Evolutionary conservation across 2,113 vertebrate species (phyloP).

Genomic region (Thymallus thymallus): DNA sequence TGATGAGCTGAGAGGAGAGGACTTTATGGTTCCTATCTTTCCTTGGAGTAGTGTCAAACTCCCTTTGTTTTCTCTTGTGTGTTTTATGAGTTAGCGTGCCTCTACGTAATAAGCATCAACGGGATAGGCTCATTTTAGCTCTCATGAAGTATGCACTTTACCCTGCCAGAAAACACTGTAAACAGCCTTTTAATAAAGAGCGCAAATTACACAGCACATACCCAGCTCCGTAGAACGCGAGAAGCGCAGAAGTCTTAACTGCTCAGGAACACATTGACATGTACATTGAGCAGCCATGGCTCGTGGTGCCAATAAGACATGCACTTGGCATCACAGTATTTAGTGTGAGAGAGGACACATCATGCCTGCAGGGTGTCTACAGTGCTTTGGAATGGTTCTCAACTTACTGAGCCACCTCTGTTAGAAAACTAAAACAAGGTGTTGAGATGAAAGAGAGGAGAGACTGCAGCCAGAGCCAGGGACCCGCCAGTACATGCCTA

Average conservation of each 20-base stretch:
- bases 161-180: slow-evolving; percentile 37
- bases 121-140: slow-evolving; percentile 13
- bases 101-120: slow-evolving; percentile 33
- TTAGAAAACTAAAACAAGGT: slow-evolving; percentile 33
- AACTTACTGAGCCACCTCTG: neutral
- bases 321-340: neutral
- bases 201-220: slow-evolving; percentile 37
- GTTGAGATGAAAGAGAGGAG: slow-evolving; percentile 60
- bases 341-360: slow-evolving; percentile 36
- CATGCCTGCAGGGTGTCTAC: slow-evolving; percentile 32
- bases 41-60: slow-evolving; percentile 53
- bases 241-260: slow-evolving; percentile 40
- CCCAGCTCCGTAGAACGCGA: slow-evolving; percentile 45
- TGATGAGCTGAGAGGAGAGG: slow-evolving; percentile 44
- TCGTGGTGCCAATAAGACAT: neutral
- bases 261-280: slow-evolving; percentile 2
- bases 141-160: slow-evolving; percentile 16
- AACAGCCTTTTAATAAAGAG: slow-evolving; percentile 41
- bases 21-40: slow-evolving; percentile 44
- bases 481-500: slow-evolving; percentile 57
- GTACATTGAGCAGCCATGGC: neutral
- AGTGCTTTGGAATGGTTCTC: neutral
- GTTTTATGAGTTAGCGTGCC: slow-evolving; percentile 29
- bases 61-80: slow-evolving; percentile 29
- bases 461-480: neutral